phyloP scores from a whole-genome alignment of 2,113 vertebrate species.

The Euleptes europaea region DNA sequence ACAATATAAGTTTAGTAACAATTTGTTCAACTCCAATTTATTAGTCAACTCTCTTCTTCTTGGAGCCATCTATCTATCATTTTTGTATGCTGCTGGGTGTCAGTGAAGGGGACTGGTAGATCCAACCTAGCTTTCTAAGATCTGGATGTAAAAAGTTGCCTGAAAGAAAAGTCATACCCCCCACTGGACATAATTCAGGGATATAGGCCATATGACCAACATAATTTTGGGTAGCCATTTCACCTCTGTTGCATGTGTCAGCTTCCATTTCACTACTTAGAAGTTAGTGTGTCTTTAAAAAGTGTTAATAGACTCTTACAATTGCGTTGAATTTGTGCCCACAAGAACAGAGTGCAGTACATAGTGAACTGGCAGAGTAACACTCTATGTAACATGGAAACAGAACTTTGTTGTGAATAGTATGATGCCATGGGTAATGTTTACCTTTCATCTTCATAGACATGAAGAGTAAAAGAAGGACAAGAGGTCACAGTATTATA shows the following conservation, averaged over 20 bases:
- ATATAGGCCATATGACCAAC: not conserved
- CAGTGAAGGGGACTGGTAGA: not conserved
- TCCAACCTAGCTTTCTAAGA: no score
- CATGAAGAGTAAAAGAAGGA: constrained; percentile 18
- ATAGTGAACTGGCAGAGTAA: constrained; percentile 41
- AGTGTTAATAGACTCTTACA: not conserved
- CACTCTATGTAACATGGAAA: constrained; percentile 35
- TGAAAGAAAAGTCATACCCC: not conserved
- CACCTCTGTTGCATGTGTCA: constrained; percentile 22
- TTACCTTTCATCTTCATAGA: constrained; percentile 51
- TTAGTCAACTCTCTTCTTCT: not conserved
- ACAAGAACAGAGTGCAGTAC: constrained; percentile 9
- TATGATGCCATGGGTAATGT: constrained; percentile 31
- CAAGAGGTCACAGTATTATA: not conserved
- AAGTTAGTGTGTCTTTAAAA: constrained; percentile 7
- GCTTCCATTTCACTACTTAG: constrained; percentile 22
- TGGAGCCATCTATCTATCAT: not conserved
- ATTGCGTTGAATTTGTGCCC: constrained; percentile 28
- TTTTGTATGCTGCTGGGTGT: not conserved
- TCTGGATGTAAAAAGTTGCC: not conserved
- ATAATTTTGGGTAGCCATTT: not conserved
- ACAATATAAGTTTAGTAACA: not conserved
- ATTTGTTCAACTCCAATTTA: not conserved
- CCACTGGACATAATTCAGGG: not conserved
- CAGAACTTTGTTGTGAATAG: constrained; percentile 31